phyloP scores from a whole-genome alignment of 2,797 vertebrate genomes.

The Cyprinodon diabolis region DNA sequence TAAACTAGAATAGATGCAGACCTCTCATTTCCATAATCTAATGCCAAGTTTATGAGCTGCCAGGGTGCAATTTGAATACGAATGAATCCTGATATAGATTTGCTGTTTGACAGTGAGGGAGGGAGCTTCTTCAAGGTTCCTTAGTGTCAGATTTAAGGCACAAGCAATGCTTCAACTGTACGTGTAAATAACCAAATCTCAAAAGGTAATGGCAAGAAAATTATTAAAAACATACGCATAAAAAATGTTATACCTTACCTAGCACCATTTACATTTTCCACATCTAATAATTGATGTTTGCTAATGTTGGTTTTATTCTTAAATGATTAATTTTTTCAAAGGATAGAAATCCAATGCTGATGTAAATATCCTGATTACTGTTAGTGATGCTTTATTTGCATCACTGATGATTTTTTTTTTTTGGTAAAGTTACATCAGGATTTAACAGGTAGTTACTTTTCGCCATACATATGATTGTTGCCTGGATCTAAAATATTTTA shows the following conservation, averaged over 20 bases:
- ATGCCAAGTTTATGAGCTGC: conserved; percentile 79
- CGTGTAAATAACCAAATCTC: conserved; percentile 22
- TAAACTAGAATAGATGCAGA: conserved; percentile 74
- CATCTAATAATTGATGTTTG: conserved; percentile 1
- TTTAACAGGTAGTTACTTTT: too few species aligned
- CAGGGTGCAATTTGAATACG: conserved; percentile 75
- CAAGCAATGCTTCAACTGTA: conserved; percentile 24
- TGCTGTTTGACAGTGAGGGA: conserved; percentile 45
- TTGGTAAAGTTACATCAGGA: too few species aligned
- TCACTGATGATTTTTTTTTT: too few species aligned
- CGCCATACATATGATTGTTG: too few species aligned
- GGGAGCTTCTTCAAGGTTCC: conserved; percentile 63
- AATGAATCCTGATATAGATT: conserved; percentile 72
- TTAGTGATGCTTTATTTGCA: background rate
- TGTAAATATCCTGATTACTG: background rate
- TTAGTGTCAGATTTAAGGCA: conserved; percentile 29
- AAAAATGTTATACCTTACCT: conserved; percentile 27
- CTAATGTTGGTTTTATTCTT: background rate
- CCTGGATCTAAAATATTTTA: too few species aligned
- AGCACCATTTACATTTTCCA: conserved; percentile 17
- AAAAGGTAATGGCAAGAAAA: conserved; percentile 20
- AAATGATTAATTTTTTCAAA: too few species aligned
- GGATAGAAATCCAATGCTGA: background rate
- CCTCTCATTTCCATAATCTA: conserved; percentile 83
- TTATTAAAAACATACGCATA: conserved; percentile 25